A percentile compares a stretch with the other conserved stretches of the same genome.
Evolutionary conservation across 2,888 invertebrate species (phyloP).

Genomic region (Quadroppia sp.): DNA sequence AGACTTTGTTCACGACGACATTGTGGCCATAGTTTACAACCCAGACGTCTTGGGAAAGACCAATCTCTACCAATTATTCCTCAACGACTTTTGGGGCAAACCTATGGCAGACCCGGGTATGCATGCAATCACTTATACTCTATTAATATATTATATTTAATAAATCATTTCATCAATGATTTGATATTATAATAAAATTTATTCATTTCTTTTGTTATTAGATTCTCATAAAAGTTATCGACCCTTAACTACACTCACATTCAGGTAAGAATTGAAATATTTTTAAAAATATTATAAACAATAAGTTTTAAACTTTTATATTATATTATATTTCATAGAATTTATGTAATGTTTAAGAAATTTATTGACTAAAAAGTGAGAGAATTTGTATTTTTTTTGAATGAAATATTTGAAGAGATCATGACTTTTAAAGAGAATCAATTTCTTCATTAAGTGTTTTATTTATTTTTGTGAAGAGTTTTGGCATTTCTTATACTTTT

Average conservation of each 20-base stretch:
- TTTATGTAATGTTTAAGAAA: no score
- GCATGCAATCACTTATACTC: not conserved
- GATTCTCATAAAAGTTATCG: constrained; percentile 73
- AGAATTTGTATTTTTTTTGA: no score
- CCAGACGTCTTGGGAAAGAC: constrained; percentile 70
- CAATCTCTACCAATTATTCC: constrained; percentile 62
- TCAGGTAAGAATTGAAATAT: constrained; percentile 64
- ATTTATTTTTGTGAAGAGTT: not conserved
- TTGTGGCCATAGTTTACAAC: constrained; percentile 75
- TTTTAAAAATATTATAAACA: not conserved
- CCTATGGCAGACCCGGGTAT: constrained; percentile 74
- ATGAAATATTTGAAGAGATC: no score
- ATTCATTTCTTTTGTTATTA: not conserved
- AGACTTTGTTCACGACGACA: constrained; percentile 83
- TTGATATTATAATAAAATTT: not conserved
- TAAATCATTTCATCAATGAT: not conserved
- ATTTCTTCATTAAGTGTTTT: not conserved
- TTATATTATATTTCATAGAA: not conserved
- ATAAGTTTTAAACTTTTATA: not conserved
- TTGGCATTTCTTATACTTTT: not conserved
- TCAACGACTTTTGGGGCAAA: constrained; percentile 85
- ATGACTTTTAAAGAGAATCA: not conserved
- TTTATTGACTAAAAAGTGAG: no score
- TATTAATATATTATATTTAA: no score
- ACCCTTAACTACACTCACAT: constrained; percentile 74